Evolutionary conservation across 2,888 invertebrate species (phyloP), one percentile per base, ranked within the genome.

Genomic region (Cyrtodaria siliqua): DNA sequence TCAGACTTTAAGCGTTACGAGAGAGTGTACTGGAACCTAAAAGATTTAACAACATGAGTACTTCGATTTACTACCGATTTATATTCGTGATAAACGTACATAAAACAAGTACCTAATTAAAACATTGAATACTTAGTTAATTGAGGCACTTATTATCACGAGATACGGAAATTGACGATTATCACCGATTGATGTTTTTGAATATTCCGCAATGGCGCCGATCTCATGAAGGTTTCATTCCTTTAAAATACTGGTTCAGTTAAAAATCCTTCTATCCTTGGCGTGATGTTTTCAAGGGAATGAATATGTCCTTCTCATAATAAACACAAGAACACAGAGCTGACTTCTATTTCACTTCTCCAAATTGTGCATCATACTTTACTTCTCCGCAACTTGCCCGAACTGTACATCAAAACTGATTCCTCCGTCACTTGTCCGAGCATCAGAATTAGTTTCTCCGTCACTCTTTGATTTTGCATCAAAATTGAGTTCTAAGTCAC

Each of bases 101-200:
- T 60, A 47, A 60, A 64, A 56, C 56, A 66, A 29, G 33, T 47
- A 47, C 44, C 49, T 66, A 57, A 66, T 57, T 66, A 50, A 57
- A 57, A 57, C 66, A 56, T 23, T 47, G 29, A 50, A 56, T 47
- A 57, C 49, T 47, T 57, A 38, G 49, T 66, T 57, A 66, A 66
- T 66, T 66, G 50, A 16, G 29, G 49, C 38, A 66, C 33, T 66
- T 66, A 56, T 38, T 57, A 57, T 66, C 66, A 56, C 20, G n/a
- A 57, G 57, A 66, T 66, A 50, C 64, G 33, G 66, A 66, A 66
- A 57, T 57, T n/a, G 49, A 66, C 47, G 57, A 23, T 29, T 38
- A 42, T 29, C 24, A 33, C 57, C 27, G 49, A 66, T 47, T 64
- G 64, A 64, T 44, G 64, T 55, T 55, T 49, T 24, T 23, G 44